Conservation (phyloP, 2,888 invertebrate species). For the Trypoxylon attenuatum region DNA sequence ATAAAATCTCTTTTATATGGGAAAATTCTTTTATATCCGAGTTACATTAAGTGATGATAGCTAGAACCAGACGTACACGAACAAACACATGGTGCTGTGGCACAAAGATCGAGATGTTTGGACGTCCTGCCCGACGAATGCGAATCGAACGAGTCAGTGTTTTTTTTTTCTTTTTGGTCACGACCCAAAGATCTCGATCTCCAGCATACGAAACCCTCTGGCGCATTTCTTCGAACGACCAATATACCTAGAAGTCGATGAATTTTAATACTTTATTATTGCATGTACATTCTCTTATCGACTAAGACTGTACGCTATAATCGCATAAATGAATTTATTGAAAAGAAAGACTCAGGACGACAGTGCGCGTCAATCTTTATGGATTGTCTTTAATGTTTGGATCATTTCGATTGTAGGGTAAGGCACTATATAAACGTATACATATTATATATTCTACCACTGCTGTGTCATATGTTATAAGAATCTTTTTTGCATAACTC, state of each 20-base stretch:
- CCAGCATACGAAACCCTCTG: background rate
- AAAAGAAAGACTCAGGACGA: constrained; percentile 12
- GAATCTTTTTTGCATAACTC: constrained; percentile 38
- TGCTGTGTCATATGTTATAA: constrained; percentile 52
- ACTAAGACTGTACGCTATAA: constrained; percentile 41
- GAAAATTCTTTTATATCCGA: constrained; percentile 34
- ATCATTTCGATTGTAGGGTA: constrained; percentile 59
- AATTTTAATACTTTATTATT: constrained; percentile 26
- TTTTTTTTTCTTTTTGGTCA: background rate
- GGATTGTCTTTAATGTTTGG: constrained; percentile 45
- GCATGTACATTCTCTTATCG: constrained; percentile 33
- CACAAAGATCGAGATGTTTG: constrained; percentile 5
- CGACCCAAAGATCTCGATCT: constrained; percentile 20
- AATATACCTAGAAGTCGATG: constrained; percentile 8
- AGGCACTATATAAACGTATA: constrained; percentile 49
- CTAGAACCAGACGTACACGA: constrained; percentile 8
- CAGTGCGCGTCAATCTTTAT: constrained; percentile 18
- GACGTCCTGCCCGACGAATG: background rate
- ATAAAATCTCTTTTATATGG: constrained; percentile 32
- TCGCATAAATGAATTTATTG: constrained; percentile 14
- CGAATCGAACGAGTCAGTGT: too few relatives aligned
- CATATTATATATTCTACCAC: constrained; percentile 45
- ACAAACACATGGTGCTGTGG: constrained; percentile 10
- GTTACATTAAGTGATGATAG: constrained; percentile 22
- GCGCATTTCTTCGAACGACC: constrained; percentile 15